Percentiles rank a stretch among this genome's conserved stretches.
These are phyloP conservation scores for Hyposmocoma kahamanoa DNA, from an alignment of 1,140 invertebrate genomes.

Conservation along the genomic window DNA sequence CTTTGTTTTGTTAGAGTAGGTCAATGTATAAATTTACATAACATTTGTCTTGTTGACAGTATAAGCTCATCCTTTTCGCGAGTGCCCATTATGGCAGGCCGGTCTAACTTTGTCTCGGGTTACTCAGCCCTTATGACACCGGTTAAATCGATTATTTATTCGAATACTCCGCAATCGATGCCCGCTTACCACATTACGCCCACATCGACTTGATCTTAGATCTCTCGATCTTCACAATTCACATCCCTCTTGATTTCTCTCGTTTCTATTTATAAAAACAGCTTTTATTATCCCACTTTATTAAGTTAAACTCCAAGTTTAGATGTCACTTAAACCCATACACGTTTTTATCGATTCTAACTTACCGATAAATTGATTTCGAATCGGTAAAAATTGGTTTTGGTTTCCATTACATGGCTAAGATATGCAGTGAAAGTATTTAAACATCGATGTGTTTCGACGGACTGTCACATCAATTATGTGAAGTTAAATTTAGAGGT, in stretches of 20 bases:
- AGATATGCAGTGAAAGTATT: conserved; percentile 1
- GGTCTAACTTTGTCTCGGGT: conserved; percentile 38
- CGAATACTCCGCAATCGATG: conserved; percentile 33
- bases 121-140: conserved; percentile 33
- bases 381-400: conserved; percentile 25
- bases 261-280: conserved; percentile 33
- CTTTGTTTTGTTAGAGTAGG: no score
- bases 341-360: conserved; percentile 20
- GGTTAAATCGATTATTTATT: conserved; percentile 61
- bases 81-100: conserved; percentile 23
- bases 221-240: conserved; percentile 14
- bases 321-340: conserved; percentile 20
- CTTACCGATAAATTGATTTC: conserved; percentile 30
- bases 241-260: conserved; percentile 39
- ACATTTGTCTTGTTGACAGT: conserved; percentile 19
- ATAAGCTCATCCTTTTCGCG: conserved; percentile 45
- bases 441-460: neutral
- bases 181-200: conserved; percentile 52
- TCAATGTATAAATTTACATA: no score
- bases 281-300: conserved; percentile 31
- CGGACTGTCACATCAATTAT: neutral
- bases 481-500: neutral
- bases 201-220: conserved; percentile 14
- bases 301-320: conserved; percentile 32
- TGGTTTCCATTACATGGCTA: conserved; percentile 12